Base-by-base conservation (phyloP, 2,113 vertebrate genomes). In the Coturnix japonica region DNA sequence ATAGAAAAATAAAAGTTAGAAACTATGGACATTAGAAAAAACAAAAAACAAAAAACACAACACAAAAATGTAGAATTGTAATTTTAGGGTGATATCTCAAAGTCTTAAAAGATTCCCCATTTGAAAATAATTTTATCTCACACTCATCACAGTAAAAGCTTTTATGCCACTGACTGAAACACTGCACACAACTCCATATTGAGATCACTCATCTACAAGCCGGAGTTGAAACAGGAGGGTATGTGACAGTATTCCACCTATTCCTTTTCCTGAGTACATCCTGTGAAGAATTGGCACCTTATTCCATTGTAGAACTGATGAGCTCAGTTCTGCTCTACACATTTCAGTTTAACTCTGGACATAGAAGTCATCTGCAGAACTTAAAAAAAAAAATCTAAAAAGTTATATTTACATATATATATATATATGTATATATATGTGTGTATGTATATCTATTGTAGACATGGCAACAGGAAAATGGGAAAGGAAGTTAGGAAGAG, bases 311-410 rank as follows among this genome's bases (percentile, higher is more conserved):
- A 47, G 90, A 82, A 91, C 0, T 74, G 41, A 90, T 30, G 30
- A 90, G 65, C 33, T 59, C 51, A 56, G 80, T 7, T 60, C 25
- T 7, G 11, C 49, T 83, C 49, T 77, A n/a, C 39, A 61, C 31
- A 69, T 81, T 49, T 77, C 89, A 71, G 19, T 92, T 71, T 39
- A 90, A 41, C 30, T 85, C 56, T 66, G 54, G 37, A 10, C 74
- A 96, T 72, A 74, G 91, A 41, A 95, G 89, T 67, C 79, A 31
- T 31, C 51, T 39, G 4, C 65, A 95, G 66, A 69, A 87, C 25
- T 80, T 89, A 39, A 28, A 47, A 89, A 93, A 73, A 88, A 78
- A 30, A 37, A 37, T n/a, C 16, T 30, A 67, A 63, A 49, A 61
- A 33, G 56, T 56, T 74, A 37, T 37, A 37, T 37, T 7, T 37